Evolutionary conservation across 1,140 invertebrate species (phyloP).

Genomic region (Hestina assimilis): DNA sequence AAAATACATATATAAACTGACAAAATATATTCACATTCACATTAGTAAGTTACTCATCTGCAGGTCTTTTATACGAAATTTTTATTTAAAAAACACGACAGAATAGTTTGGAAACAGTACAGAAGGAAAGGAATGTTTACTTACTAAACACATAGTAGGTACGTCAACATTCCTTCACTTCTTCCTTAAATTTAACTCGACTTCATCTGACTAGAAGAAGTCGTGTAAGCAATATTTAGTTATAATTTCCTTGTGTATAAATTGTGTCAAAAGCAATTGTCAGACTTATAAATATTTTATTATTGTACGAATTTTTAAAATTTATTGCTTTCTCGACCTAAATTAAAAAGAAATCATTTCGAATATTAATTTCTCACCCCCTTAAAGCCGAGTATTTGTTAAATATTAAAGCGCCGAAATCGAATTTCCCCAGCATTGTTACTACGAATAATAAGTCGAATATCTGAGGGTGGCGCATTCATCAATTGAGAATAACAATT

Average conservation of each 20-base stretch:
- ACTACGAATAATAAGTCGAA: not conserved
- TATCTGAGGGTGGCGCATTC: constrained; percentile 2
- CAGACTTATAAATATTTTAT: too few relatives aligned
- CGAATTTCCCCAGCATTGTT: not conserved
- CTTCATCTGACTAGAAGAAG: too few relatives aligned
- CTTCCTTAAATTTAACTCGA: too few relatives aligned
- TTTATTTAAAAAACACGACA: too few relatives aligned
- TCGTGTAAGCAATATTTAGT: too few relatives aligned
- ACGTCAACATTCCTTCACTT: too few relatives aligned
- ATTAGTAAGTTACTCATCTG: not conserved
- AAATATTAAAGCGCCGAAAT: constrained; percentile 11
- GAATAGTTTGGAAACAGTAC: too few relatives aligned
- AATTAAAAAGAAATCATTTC: not conserved
- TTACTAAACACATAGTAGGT: too few relatives aligned
- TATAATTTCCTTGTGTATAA: too few relatives aligned
- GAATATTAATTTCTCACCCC: not conserved
- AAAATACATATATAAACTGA: not conserved
- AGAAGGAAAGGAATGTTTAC: too few relatives aligned
- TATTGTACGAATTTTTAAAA: constrained; percentile 2
- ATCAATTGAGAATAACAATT: constrained; percentile 6
- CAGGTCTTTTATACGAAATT: too few relatives aligned
- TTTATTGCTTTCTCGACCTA: constrained; percentile 3
- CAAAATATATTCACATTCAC: not conserved
- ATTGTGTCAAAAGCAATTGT: too few relatives aligned
- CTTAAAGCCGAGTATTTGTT: constrained; percentile 9